Base-by-base conservation (phyloP, 2,113 vertebrate species). In the Pedionomus torquatus region DNA sequence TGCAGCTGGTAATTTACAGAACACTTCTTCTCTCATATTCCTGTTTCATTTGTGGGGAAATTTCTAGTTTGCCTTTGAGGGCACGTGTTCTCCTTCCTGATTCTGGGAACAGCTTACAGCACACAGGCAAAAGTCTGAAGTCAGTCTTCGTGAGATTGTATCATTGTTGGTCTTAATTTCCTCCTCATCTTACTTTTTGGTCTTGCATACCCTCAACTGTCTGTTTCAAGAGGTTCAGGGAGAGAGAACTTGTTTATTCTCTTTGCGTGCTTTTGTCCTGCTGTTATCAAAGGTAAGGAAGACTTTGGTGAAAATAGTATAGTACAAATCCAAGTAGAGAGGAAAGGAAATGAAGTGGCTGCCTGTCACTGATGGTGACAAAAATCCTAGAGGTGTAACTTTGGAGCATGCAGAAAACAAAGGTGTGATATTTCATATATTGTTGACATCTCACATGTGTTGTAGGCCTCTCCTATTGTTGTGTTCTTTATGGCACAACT, bases 1-100 rank as follows among this genome's bases (percentile, higher is more conserved):
- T 17, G 6, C 19, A 30, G 11, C 48, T 43, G 26, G 79, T 77
- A 41, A 51, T 84, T 66, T 51, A 28, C 41, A 37, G 8, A 49
- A 66, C 21, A 14, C 0, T 0, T 68, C 25, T 16, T 37, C 30
- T 80, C 15, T 21, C 26, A 17, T 14, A 8, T 49, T 49, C 3
- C 15, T 17, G 1, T 13, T 74, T 41, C 3, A n/a, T 58, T 54
- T 17, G 2, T 18, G 28, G 25, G 21, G 24, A 51, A 20, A 68
- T 51, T 17, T 41, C 60, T 61, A 3, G 4, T 25, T 23, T 54
- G 14, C 20, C 7, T 63, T 49, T 17, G 14, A 2, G 31, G 17
- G 17, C 23, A 37, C 0, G 0, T 19, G 31, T 39, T 15, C 11
- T 49, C 28, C 15, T 70, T 84, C 46, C 15, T 58, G 19, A 9